phyloP scores from a whole-genome alignment of 2,888 invertebrate genomes.

The Phengaris arion region DNA sequence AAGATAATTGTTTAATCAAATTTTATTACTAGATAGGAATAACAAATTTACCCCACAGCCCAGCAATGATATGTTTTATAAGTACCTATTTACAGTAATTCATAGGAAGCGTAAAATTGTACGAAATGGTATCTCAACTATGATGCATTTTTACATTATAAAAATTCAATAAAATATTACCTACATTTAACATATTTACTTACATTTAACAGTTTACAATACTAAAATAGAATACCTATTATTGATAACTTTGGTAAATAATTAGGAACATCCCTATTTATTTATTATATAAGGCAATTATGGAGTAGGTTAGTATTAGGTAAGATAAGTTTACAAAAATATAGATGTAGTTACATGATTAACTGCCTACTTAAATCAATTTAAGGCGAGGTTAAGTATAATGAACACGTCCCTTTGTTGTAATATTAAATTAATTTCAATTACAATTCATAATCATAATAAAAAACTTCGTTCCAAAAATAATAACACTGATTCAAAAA shows the following conservation, averaged over 20 bases:
- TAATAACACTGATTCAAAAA: neutral
- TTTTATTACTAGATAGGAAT: neutral
- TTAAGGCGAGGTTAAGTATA: neutral
- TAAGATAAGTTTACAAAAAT: neutral
- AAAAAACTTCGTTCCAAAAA: no score
- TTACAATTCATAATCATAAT: neutral
- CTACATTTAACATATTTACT: neutral
- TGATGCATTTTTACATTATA: neutral
- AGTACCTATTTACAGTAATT: slow-evolving; percentile 5
- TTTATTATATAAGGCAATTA: neutral
- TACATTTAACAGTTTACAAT: neutral
- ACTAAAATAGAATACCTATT: neutral
- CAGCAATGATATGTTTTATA: slow-evolving; percentile 21
- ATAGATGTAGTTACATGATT: neutral
- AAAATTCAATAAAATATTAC: neutral
- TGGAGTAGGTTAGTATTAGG: neutral
- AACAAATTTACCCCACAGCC: slow-evolving; percentile 19
- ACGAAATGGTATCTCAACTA: slow-evolving; percentile 2
- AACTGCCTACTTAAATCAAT: neutral
- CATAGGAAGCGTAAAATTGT: slow-evolving; percentile 14
- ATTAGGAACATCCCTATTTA: slow-evolving; percentile 5
- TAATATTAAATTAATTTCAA: neutral
- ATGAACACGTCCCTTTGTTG: neutral
- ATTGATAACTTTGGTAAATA: slow-evolving; percentile 11
- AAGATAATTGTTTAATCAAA: neutral